A percentile compares a stretch with the other conserved stretches of the same genome.
These are phyloP conservation scores for Psittacula derbiana DNA, from an alignment of 2,797 vertebrate species.

Conservation along the genomic window DNA sequence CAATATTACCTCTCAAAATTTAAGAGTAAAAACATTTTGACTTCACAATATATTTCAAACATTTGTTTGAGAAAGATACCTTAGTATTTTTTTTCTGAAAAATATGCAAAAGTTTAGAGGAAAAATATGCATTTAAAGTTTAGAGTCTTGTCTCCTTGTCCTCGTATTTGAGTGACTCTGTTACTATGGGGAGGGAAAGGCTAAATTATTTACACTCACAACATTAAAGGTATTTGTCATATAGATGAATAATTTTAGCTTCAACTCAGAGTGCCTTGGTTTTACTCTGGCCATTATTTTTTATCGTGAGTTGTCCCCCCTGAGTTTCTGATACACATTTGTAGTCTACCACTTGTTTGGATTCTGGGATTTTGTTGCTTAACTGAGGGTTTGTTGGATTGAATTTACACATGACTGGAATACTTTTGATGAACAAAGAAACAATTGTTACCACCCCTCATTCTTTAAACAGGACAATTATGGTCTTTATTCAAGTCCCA, in stretches of 20 bases:
- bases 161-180: not conserved
- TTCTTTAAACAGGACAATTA: not conserved
- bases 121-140: not conserved
- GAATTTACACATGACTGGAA: not conserved
- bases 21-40: not conserved
- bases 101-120: not conserved
- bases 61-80: not conserved
- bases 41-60: not conserved
- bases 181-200: not conserved
- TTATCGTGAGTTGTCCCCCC: rapidly evolving
- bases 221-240: not conserved
- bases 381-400: not conserved
- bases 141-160: not conserved
- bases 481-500: not conserved
- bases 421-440: not conserved
- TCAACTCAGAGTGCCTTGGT: not conserved
- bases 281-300: not conserved
- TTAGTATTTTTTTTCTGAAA: not conserved
- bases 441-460: not conserved
- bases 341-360: not conserved
- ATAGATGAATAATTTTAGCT: not conserved
- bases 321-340: not conserved
- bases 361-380: not conserved
- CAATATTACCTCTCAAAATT: not conserved
- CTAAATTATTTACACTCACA: not conserved